These are phyloP conservation scores for Charadrius vociferus DNA, from an alignment of 2,113 vertebrate genomes.

Conservation along the genomic window DNA sequence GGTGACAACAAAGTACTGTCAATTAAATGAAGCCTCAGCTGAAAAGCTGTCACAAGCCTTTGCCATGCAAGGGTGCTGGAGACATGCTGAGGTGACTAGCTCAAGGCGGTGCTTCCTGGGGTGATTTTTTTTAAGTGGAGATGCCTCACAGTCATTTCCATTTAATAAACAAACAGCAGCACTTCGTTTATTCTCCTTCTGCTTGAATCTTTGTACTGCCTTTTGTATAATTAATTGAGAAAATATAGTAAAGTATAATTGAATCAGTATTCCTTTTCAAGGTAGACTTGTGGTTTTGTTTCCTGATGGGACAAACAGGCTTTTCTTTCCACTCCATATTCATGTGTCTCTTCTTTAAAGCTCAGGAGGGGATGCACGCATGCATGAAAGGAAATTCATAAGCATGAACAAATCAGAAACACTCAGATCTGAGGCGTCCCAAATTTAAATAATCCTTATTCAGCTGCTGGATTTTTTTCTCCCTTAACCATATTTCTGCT, in stretches of 20 bases:
- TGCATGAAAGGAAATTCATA: neutral
- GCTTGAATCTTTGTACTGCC: neutral
- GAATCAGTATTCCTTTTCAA: neutral
- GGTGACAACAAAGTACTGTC: neutral
- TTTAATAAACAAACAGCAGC: neutral
- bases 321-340: conserved; percentile 4
- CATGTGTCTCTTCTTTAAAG: neutral
- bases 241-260: neutral
- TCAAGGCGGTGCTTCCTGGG: neutral
- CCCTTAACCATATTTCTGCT: neutral
- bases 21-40: neutral
- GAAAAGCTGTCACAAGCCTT: neutral
- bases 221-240: conserved; percentile 23
- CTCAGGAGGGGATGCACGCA: neutral
- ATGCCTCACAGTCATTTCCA: neutral
- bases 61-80: neutral
- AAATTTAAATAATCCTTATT: conserved; percentile 11
- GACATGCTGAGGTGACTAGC: neutral
- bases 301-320: neutral
- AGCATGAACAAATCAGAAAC: neutral
- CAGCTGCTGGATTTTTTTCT: neutral
- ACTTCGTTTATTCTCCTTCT: neutral
- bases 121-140: neutral
- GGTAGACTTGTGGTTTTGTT: neutral
- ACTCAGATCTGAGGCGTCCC: neutral